Evolutionary conservation across 2,113 vertebrate genomes (phyloP), one percentile per base, ranked within the genome.

Genomic region (Sphyrna mokarran): DNA sequence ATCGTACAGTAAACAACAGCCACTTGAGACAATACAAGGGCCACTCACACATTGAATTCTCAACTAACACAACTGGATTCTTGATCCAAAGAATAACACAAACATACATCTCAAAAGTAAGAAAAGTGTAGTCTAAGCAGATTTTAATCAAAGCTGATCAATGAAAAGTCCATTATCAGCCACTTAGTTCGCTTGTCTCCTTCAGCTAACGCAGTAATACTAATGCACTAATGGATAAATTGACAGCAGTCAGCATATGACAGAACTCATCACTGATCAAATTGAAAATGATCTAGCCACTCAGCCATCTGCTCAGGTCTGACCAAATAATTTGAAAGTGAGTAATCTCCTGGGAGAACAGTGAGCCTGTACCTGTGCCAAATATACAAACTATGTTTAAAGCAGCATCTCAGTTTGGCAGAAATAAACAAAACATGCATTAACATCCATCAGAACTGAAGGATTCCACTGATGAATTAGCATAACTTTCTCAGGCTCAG

Each of bases 231-330:
- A 72, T 95, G 40, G 69, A 72, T 95, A 70, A 95, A 95, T 29
- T 96, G 96, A 96, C 66, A 96, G 97, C 96, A 97, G 97, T 97
- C 97, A 97, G 96, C 54, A 96, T 96, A 97, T 70, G 40, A 96
- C 72, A 97, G 89, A 96, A 95, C 94, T 96, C 90, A 96, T 95
- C 96, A 83, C 96, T 95, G 97, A 96, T 91, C 96, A 96, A 94
- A 96, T 80, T 96, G 95, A 96, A 96, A 97, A 96, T 96, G 95
- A 96, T 95, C 48, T 96, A 96, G 95, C 66, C 95, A 96, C 95
- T 96, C n/a, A 76, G 66, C 96, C 96, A 96, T 96, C 97, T 97
- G 96, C 78, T 33, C 37, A 96, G 96, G 4, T 80, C 94, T 96
- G 95, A 96, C 58, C 96, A 18, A 33, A 96, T 29, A 48, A 94